Evolutionary conservation across 2,888 invertebrate genomes (phyloP).

Genomic region (Xylota segnis): DNA sequence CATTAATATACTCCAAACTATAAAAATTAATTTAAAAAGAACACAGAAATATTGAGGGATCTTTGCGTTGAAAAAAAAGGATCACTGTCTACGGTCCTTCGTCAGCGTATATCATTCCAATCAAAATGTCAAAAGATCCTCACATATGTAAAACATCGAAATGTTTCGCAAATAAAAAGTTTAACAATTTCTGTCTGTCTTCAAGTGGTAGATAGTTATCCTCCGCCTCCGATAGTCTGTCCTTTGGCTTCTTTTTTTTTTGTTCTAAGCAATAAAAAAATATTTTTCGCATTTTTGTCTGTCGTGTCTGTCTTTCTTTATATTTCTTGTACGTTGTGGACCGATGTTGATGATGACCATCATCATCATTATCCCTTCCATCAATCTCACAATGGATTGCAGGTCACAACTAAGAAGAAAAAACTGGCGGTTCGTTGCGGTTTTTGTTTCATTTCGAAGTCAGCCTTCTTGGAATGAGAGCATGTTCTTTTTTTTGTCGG

Average conservation of each 20-base stretch:
- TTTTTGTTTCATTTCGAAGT: slow-evolving; percentile 46
- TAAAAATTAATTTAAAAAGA: too few species aligned
- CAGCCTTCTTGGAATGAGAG: slow-evolving; percentile 62
- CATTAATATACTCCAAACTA: too few species aligned
- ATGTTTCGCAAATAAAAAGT: slow-evolving; percentile 18
- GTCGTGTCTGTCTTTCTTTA: background rate
- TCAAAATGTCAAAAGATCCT: slow-evolving; percentile 36
- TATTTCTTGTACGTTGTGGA: slow-evolving; percentile 29
- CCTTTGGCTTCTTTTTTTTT: slow-evolving; percentile 20
- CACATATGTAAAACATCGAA: slow-evolving; percentile 23
- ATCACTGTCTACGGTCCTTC: slow-evolving; percentile 2
- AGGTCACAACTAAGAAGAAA: slow-evolving; percentile 43
- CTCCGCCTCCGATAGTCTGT: slow-evolving; percentile 29
- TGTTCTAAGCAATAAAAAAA: slow-evolving; percentile 28
- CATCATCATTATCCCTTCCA: slow-evolving; percentile 68
- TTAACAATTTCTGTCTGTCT: slow-evolving; percentile 15
- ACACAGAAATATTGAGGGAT: too few species aligned
- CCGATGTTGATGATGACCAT: slow-evolving; percentile 62
- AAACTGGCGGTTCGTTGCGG: slow-evolving; percentile 5
- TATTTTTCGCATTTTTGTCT: slow-evolving; percentile 7
- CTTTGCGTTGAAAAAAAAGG: background rate
- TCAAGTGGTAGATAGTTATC: slow-evolving; percentile 10
- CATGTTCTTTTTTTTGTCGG: slow-evolving; percentile 17
- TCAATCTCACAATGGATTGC: slow-evolving; percentile 65
- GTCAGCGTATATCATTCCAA: slow-evolving; percentile 4